Base-by-base conservation (phyloP, 2,113 vertebrate genomes). In the Forbesichthys papilliferus region DNA sequence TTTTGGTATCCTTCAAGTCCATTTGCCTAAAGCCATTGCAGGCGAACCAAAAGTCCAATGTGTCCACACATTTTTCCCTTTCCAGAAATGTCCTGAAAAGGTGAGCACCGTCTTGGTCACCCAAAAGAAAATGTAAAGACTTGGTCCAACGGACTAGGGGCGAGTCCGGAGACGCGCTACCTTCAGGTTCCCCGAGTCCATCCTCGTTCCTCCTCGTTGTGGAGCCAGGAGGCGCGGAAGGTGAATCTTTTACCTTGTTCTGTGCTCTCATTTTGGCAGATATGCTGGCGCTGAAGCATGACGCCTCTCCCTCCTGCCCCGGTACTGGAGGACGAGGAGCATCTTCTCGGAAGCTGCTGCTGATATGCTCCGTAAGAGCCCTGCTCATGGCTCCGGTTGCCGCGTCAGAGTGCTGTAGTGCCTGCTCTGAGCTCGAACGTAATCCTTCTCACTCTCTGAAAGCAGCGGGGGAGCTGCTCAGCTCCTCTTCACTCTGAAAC, bases 11-110 rank as follows among this genome's bases (percentile, higher is more conserved):
- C 93, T 96, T 96, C 86, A 97, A 89, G 95, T 96, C 96, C 96
- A 98, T 99, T 81, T 98, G 96, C 89, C 98, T 91, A 94, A 98
- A 99, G 20, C 97, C 98, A 70, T 98, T 99, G 90, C 98, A 99
- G 87, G 98, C 98, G 73, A 99, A 99, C 97, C 98, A 99, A 84
- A 99, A 99, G 91, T 99, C 98, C 88, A 99, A 90, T 20, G 95
- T 94, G 93, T 99, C 98, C 90, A 97, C 97, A 61, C 96, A 96
- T 84, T 96, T 95, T 85, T 98, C 96, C 86, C 95, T 93, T 88
- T 98, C 97, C 94, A 99, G 77, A 76, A 98, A 99, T 84, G 94
- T 96, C 92, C 96, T 93, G 84, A 99, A 99, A 70, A 99, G 96
- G 68, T 96, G 95, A 74, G 98, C 96, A 47, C 98, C 97, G 80